phyloP scores from a whole-genome alignment of 2,888 invertebrate genomes.

The Heteromyza rotundicornis region DNA sequence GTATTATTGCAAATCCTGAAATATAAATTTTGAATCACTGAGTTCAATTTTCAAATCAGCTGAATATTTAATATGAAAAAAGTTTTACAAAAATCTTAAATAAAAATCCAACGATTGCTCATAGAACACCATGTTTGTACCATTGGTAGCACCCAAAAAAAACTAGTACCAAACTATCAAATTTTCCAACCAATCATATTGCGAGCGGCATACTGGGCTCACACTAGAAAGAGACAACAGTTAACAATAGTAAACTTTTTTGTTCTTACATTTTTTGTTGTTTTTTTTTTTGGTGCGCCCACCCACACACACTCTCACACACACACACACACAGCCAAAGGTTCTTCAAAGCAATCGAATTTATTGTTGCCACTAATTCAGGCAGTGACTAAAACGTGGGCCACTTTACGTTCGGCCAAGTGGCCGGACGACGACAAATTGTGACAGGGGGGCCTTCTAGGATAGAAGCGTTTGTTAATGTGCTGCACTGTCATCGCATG shows the following conservation, averaged over 20 bases:
- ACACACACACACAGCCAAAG: not conserved
- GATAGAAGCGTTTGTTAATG: not conserved
- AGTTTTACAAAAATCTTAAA: too few species aligned
- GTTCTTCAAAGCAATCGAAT: constrained; percentile 11
- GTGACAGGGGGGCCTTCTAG: constrained; percentile 48
- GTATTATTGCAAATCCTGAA: too few species aligned
- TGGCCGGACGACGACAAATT: constrained; percentile 53
- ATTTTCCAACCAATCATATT: constrained; percentile 1
- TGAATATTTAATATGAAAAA: too few species aligned
- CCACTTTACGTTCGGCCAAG: constrained; percentile 43
- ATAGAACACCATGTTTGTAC: too few species aligned
- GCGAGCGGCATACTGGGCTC: not conserved
- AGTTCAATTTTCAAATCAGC: too few species aligned
- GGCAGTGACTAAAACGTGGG: constrained; percentile 34
- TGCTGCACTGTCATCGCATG: constrained; percentile 34
- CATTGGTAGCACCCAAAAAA: too few species aligned
- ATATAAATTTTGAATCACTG: too few species aligned
- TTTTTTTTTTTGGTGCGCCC: too few species aligned
- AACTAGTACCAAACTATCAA: too few species aligned
- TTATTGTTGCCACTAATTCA: constrained; percentile 2
- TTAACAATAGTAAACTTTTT: too few species aligned
- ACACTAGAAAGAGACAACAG: constrained; percentile 1
- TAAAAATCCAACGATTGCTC: too few species aligned
- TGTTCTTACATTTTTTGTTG: not conserved
- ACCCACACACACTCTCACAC: not conserved